A percentile compares a stretch with the other conserved stretches of the same genome.
Conservation (phyloP, 2,888 invertebrate genomes). For the Calameuta filiformis region DNA sequence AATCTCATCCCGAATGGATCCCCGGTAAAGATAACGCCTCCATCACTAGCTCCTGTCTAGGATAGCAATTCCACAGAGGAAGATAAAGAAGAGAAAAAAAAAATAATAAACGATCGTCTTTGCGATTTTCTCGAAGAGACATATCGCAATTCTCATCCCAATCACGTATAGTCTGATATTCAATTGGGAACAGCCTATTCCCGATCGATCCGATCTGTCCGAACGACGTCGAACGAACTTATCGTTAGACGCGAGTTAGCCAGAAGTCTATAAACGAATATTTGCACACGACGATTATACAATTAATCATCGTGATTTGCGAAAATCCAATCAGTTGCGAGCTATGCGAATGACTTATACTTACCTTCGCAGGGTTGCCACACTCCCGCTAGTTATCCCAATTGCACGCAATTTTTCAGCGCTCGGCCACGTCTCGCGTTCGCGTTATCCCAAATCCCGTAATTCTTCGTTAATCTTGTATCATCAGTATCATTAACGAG, state of each 20-base stretch:
- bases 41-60: background rate
- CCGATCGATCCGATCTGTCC: background rate
- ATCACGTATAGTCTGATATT: background rate
- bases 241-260: background rate
- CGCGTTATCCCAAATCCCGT: background rate
- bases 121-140: background rate
- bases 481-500: background rate
- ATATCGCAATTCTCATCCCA: background rate
- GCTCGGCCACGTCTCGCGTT: conserved; percentile 9
- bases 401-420: conserved; percentile 21
- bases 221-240: background rate
- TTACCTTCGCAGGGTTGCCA: conserved; percentile 51
- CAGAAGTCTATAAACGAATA: background rate
- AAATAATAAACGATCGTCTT: background rate
- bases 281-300: background rate
- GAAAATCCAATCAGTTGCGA: conserved; percentile 35
- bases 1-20: background rate
- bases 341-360: conserved; percentile 54
- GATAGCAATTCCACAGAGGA: background rate
- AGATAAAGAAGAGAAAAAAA: background rate
- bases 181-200: background rate
- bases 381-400: conserved; percentile 12
- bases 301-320: background rate
- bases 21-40: background rate
- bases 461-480: background rate